Evolutionary conservation across 2,888 invertebrate genomes (phyloP).

Genomic region (Athrips mouffetella): DNA sequence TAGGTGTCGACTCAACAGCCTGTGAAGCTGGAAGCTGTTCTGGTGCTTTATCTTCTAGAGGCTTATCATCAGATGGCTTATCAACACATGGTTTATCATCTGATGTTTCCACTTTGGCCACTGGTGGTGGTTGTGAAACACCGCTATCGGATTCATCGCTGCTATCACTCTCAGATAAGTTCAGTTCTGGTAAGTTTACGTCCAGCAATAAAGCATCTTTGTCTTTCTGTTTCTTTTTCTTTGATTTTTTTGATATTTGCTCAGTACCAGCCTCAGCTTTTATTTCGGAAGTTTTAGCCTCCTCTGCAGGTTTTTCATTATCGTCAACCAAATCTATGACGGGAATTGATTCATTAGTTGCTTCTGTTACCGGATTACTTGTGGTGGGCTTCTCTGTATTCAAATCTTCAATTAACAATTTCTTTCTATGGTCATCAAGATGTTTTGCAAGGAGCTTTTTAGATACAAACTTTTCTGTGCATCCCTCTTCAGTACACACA

Average conservation of each 20-base stretch:
- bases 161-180: slow-evolving; percentile 91
- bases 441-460: slow-evolving; percentile 87
- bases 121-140: slow-evolving; percentile 30
- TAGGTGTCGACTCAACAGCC: too few relatives aligned
- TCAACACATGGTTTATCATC: slow-evolving; percentile 33
- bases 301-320: slow-evolving; percentile 53
- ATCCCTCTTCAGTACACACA: slow-evolving; percentile 83
- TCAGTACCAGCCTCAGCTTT: slow-evolving; percentile 52
- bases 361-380: slow-evolving; percentile 43
- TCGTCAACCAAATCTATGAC: slow-evolving; percentile 61
- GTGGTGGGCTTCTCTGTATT: slow-evolving; percentile 42
- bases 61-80: not conserved
- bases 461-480: slow-evolving; percentile 88
- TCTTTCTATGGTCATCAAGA: slow-evolving; percentile 77
- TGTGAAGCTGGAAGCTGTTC: too few relatives aligned
- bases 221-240: slow-evolving; percentile 68
- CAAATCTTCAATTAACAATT: slow-evolving; percentile 48
- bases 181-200: slow-evolving; percentile 86
- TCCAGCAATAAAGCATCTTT: slow-evolving; percentile 70
- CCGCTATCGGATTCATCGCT: slow-evolving; percentile 81
- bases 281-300: slow-evolving; percentile 50
- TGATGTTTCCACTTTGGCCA: slow-evolving; percentile 35
- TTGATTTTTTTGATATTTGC: slow-evolving; percentile 59
- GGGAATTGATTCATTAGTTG: slow-evolving; percentile 51
- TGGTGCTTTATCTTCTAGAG: slow-evolving; percentile 24